Conservation (phyloP, 2,113 vertebrate species). For the Ochotona princeps region DNA sequence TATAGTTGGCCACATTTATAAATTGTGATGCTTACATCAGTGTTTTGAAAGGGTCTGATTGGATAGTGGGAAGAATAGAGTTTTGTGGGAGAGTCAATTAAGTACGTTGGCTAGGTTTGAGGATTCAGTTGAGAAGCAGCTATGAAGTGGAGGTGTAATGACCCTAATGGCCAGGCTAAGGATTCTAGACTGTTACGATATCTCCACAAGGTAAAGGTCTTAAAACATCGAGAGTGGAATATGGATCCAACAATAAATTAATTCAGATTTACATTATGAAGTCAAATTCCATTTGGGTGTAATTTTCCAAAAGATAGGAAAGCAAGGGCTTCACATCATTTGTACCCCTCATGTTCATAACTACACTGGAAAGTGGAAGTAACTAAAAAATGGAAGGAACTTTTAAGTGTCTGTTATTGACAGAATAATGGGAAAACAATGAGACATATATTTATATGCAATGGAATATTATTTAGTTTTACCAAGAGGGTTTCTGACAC, state of each 20-base stretch:
- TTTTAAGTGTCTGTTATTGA: background rate
- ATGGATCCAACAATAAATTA: background rate
- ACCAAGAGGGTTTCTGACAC: background rate
- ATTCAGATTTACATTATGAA: background rate
- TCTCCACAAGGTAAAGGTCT: slow-evolving; percentile 15
- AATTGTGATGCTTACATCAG: background rate
- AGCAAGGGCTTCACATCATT: background rate
- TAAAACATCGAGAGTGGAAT: slow-evolving; percentile 4
- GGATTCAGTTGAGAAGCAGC: background rate
- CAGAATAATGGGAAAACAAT: background rate
- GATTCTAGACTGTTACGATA: background rate
- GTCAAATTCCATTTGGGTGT: background rate
- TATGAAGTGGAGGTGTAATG: background rate
- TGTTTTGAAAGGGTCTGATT: slow-evolving; percentile 19
- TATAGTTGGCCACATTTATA: background rate
- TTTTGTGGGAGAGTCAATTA: slow-evolving; percentile 24
- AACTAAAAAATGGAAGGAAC: background rate
- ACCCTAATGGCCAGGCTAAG: background rate
- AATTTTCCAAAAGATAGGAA: background rate
- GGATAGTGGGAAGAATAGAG: background rate
- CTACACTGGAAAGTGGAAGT: background rate
- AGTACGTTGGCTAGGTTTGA: background rate
- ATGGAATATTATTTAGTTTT: slow-evolving; percentile 4
- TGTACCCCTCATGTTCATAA: background rate
- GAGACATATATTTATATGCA: background rate